Evolutionary conservation across 2,797 vertebrate species (phyloP), one percentile per base, ranked within the genome.

Genomic region (Moxostoma hubbsi): DNA sequence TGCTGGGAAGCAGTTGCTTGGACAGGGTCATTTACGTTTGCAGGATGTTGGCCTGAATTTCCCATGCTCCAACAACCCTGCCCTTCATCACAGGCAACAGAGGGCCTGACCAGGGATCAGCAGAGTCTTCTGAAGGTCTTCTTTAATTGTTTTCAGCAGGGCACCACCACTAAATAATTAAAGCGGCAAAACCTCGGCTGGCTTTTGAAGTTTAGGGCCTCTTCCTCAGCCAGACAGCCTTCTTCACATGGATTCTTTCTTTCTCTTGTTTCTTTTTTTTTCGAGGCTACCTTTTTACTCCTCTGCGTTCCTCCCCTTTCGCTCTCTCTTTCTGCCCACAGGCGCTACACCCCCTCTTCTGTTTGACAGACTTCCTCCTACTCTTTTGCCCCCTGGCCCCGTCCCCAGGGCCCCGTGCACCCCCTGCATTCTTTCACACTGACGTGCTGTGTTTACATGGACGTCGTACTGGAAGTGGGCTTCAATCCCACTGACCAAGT

Each of bases 401-500:
- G 83, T 90, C 91, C 88, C 83, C 70, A 77, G 87, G 90, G 88
- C 89, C 86, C 71, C 71, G 84, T 82, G 4, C 89, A 88, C 90
- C 89, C 91, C 88, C 86, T 81, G 83, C 91, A 94, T 95, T 94
- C 92, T 90, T 92, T 84, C 72, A 83, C 80, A 12, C 86, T 93
- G 92, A 94, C 89, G 89, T 82, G 83, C 81, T 83, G 51, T 93
- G 91, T 94, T 94, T 93, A 94, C 92, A 86, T 83, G 88, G 89
- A 90, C 89, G 81, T 86, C 78, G n/a, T 58, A 63, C 54, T 68
- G 68, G 74, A 78, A 46, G 58, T 54, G 61, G 2, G 18, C 36
- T 64, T 36, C 54, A 62, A 12, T 51, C 15, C 8, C 65, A 51
- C 68, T 72, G 50, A 36, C 15, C 51, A 66, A 79, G 45, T 72